Evolutionary conservation across 2,888 invertebrate genomes (phyloP), one percentile per base, ranked within the genome.

Genomic region (Drosophila mettleri): DNA sequence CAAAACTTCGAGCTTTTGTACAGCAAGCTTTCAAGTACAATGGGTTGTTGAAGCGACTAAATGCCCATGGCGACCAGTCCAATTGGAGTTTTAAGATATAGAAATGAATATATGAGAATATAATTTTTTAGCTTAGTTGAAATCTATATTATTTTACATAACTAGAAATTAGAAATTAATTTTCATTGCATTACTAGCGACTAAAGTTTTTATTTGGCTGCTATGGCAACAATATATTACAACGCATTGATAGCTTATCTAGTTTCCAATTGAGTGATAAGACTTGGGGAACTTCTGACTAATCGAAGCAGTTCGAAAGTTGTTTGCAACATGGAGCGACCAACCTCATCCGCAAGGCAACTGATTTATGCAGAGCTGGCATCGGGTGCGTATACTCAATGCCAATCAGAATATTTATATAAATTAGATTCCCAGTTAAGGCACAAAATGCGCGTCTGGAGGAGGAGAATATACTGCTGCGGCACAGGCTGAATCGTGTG

Each of bases 391-490:
- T 89, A 79, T 69, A 46, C 53, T 10, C 39, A 53, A 55, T 61
- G 16, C 24, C 0, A 6, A 22, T 3, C 1, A 34, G 12, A 16
- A 33, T 2, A 3, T 52, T 12, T 7, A 0, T 5, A 5, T 20
- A n/a, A 20, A 24, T 34, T 33, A 8, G 1, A 27, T 33, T 20
- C 3, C 3, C 14, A 16, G 91, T 80, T 2, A 90, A 85, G 49
- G 81, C 90, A 0, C 78, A 88, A 59, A 91, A 84, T 61, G 49
- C 36, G 0, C 80, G 85, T 4, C 65, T 92, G 20, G 73, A 67
- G n/a, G 90, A 90, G 31, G 91, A 92, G 41, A 91, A 90, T 59
- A 38, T 80, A 1, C 27, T 84, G 36, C 66, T 92, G 29, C 89
- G 86, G 6, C 83, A 89, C 41, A 78, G 89, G 43, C 60, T 91